Evolutionary conservation across 2,113 vertebrate genomes (phyloP).

Genomic region (Probosciger aterrimus): DNA sequence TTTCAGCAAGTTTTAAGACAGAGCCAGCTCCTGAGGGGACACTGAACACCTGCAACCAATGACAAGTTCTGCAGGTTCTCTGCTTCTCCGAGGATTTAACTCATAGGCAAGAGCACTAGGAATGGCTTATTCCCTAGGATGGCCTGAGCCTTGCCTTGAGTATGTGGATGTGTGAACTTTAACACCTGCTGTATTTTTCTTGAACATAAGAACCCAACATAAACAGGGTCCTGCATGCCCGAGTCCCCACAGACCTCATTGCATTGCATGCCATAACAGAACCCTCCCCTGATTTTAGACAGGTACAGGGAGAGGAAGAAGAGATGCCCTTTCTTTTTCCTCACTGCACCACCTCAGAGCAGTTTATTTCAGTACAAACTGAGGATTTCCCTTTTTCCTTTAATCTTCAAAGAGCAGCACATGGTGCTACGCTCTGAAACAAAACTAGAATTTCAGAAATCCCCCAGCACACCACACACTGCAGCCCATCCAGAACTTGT

Average conservation of each 20-base stretch:
- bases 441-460: neutral
- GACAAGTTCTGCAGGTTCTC: neutral
- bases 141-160: neutral
- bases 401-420: neutral
- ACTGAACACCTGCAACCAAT: neutral
- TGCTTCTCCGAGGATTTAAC: neutral
- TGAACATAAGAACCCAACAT: neutral
- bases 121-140: neutral
- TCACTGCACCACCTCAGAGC: neutral
- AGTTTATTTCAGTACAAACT: neutral
- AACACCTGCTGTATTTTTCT: neutral
- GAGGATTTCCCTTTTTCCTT: neutral
- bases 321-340: neutral
- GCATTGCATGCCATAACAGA: neutral
- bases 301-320: neutral
- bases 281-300: neutral
- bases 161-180: neutral
- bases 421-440: neutral
- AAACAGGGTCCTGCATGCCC: neutral
- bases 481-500: neutral
- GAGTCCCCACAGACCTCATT: neutral
- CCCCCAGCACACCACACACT: neutral
- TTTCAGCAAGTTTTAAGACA: neutral
- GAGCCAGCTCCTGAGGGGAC: neutral
- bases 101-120: neutral